Conservation (phyloP, 2,888 invertebrate species). For the Anagyrus pseudococci region DNA sequence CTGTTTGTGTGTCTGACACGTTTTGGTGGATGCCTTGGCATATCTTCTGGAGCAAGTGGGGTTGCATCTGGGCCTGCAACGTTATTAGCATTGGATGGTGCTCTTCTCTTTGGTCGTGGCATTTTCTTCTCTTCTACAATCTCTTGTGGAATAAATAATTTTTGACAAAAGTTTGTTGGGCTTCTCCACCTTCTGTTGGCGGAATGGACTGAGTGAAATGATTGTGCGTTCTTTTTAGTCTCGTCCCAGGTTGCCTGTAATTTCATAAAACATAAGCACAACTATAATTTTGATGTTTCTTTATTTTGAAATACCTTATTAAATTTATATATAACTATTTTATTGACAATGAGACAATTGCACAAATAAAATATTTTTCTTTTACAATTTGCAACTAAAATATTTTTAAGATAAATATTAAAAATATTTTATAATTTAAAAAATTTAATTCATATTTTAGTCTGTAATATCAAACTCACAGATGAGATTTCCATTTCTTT, state of each 20-base stretch:
- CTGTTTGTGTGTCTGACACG: constrained; percentile 57
- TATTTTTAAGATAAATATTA: background rate
- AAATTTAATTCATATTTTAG: constrained; percentile 2
- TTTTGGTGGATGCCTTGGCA: constrained; percentile 58
- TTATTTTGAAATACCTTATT: no score
- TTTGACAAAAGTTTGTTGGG: background rate
- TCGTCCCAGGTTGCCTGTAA: constrained; percentile 44
- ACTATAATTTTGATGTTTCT: background rate
- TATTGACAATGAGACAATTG: background rate
- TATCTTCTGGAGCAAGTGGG: constrained; percentile 58
- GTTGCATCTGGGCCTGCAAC: constrained; percentile 56
- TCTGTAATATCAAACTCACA: constrained; percentile 11
- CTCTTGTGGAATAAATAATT: constrained; percentile 30
- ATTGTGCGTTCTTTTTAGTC: constrained; percentile 26
- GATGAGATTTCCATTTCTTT: constrained; percentile 13
- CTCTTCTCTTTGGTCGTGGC: constrained; percentile 62
- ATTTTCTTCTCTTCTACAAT: constrained; percentile 55
- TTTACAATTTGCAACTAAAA: background rate
- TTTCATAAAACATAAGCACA: background rate
- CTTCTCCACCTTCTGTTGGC: constrained; percentile 19
- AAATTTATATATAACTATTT: background rate
- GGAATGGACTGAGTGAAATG: constrained; percentile 23
- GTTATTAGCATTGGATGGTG: constrained; percentile 58
- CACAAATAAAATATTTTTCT: background rate
- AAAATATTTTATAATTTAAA: background rate